Evolutionary conservation across 1,140 invertebrate species (phyloP).

Genomic region (Orchesella cincta): DNA sequence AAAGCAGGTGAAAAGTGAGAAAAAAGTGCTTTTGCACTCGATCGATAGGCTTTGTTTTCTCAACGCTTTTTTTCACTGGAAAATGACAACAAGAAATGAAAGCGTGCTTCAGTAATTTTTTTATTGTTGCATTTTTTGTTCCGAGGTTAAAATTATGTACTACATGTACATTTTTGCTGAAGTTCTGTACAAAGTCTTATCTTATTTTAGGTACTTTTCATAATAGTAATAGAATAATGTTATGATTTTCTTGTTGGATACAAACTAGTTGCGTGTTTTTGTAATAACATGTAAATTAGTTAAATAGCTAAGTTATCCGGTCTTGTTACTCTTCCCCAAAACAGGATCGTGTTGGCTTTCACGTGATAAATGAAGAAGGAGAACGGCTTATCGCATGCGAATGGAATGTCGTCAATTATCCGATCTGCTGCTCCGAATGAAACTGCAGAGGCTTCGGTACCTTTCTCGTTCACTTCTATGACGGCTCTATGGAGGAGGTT

Average conservation of each 20-base stretch:
- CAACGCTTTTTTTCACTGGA: too few relatives aligned
- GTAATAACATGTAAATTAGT: neutral
- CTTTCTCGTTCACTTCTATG: conserved; percentile 58
- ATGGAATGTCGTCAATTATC: conserved; percentile 40
- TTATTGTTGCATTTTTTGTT: too few relatives aligned
- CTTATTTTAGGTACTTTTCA: neutral
- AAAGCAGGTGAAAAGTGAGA: too few relatives aligned
- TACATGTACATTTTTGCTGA: neutral
- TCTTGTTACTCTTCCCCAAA: conserved; percentile 41
- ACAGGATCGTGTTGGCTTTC: conserved; percentile 36
- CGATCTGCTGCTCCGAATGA: conserved; percentile 51
- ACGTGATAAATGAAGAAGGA: conserved; percentile 49
- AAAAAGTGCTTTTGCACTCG: too few relatives aligned
- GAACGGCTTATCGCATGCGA: conserved; percentile 50
- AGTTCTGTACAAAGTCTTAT: neutral
- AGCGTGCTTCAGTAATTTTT: too few relatives aligned
- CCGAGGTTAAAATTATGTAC: neutral
- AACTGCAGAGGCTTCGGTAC: conserved; percentile 57
- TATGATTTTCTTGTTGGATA: neutral
- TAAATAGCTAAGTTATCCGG: conserved; percentile 12
- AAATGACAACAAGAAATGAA: too few relatives aligned
- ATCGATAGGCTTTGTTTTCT: too few relatives aligned
- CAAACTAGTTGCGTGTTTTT: neutral
- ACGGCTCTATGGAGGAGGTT: conserved; percentile 55
- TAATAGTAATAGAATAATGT: neutral